Conservation (phyloP, 2,797 vertebrate genomes). For the Gastrophryne carolinensis region DNA sequence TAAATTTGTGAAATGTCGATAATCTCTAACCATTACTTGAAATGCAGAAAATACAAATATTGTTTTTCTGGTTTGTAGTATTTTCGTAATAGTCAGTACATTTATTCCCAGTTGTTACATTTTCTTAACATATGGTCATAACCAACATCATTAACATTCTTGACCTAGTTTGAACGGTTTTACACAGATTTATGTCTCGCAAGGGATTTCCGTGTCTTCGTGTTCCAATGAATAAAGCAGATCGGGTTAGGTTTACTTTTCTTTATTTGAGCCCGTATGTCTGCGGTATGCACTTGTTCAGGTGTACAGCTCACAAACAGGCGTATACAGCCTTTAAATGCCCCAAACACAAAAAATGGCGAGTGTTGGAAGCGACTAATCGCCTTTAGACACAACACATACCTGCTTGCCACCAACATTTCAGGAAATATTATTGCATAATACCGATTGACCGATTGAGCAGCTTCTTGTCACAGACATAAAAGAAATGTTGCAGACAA, state of each 20-base stretch:
- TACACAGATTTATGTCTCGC: slow-evolving; percentile 35
- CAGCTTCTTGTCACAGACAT: slow-evolving; percentile 18
- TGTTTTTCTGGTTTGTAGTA: too few species aligned
- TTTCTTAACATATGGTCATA: slow-evolving; percentile 64
- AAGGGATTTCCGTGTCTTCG: slow-evolving; percentile 4
- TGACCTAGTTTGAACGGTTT: slow-evolving; percentile 29
- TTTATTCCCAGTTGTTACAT: slow-evolving; percentile 60
- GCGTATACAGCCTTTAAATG: not conserved
- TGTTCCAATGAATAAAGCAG: slow-evolving; percentile 6
- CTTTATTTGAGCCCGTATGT: not conserved
- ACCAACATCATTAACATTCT: slow-evolving; percentile 66
- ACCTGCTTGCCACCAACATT: slow-evolving; percentile 15
- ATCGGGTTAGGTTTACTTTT: not conserved
- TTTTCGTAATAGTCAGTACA: not conserved
- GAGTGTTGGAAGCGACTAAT: slow-evolving; percentile 13
- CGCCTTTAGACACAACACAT: slow-evolving; percentile 16
- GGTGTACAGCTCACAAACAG: not conserved
- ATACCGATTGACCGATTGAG: too few species aligned
- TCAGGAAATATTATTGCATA: slow-evolving; percentile 32
- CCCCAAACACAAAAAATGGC: not conserved
- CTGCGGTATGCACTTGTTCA: not conserved
- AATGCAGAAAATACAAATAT: too few species aligned
- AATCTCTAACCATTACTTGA: too few species aligned
- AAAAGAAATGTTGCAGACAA: slow-evolving; percentile 19
- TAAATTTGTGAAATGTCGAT: too few species aligned